A percentile compares a stretch with the other conserved stretches of the same genome.
Conservation (phyloP, 2,888 invertebrate genomes). For the Acleris laterana region DNA sequence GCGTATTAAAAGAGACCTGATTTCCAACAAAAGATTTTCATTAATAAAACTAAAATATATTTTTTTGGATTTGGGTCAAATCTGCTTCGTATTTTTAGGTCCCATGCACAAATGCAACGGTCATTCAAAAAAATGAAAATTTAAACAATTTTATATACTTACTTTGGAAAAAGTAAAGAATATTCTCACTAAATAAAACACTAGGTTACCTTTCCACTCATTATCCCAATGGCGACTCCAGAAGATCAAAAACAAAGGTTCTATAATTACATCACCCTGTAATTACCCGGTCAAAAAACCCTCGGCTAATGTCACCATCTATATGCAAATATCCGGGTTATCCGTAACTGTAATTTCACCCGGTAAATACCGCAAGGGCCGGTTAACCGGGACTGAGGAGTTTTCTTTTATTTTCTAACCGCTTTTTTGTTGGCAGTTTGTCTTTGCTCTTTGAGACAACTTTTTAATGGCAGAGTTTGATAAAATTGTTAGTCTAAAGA, state of each 20-base stretch:
- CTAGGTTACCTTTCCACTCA: background rate
- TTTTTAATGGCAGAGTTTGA: slow-evolving; percentile 8
- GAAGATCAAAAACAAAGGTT: slow-evolving; percentile 34
- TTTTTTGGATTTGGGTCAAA: no score
- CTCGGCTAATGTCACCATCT: slow-evolving; percentile 80
- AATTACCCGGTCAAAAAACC: slow-evolving; percentile 40
- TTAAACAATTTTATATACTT: no score
- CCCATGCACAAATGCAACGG: no score
- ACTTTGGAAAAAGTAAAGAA: no score
- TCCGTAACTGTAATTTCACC: slow-evolving; percentile 76
- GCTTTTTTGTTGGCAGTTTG: slow-evolving; percentile 23
- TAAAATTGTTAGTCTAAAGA: background rate
- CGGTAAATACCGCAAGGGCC: slow-evolving; percentile 76
- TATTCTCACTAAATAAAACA: background rate
- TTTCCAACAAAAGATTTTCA: no score
- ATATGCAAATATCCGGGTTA: slow-evolving; percentile 78
- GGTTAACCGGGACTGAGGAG: slow-evolving; percentile 16
- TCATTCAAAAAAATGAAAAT: no score
- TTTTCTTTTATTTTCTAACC: slow-evolving; percentile 31
- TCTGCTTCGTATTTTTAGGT: no score
- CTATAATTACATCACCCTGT: slow-evolving; percentile 33
- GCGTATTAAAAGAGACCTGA: no score
- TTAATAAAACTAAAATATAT: no score
- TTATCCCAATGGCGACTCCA: slow-evolving; percentile 18
- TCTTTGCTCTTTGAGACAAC: slow-evolving; percentile 9